A percentile compares a stretch with the other conserved stretches of the same genome.
These are phyloP conservation scores for Chrysochloris asiatica DNA, from an alignment of 2,113 vertebrate genomes.

Conservation along the genomic window DNA sequence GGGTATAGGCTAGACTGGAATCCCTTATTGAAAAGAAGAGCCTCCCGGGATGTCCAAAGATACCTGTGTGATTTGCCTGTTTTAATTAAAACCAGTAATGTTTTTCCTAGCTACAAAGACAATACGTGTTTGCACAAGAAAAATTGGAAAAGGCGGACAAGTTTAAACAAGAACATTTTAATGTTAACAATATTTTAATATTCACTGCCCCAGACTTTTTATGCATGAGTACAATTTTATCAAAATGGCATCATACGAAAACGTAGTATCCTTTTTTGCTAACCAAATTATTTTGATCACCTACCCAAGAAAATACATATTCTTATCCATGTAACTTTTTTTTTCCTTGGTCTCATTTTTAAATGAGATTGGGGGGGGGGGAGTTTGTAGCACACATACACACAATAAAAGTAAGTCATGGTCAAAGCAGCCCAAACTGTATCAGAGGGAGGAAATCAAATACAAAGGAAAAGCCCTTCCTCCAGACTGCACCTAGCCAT, in stretches of 20 bases:
- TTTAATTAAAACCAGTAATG: conserved; percentile 22
- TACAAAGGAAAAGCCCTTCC: background rate
- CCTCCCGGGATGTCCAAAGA: background rate
- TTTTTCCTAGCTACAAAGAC: conserved; percentile 14
- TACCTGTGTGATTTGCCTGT: background rate
- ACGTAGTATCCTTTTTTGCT: background rate
- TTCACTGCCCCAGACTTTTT: background rate
- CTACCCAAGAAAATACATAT: background rate
- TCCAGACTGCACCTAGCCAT: background rate
- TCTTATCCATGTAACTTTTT: background rate
- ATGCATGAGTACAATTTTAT: background rate
- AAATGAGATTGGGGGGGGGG: background rate
- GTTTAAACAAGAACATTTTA: background rate
- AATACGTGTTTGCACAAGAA: background rate
- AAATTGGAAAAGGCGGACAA: background rate
- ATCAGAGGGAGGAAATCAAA: background rate
- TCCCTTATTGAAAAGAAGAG: background rate
- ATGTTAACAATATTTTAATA: conserved; percentile 17
- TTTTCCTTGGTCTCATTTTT: conserved; percentile 28
- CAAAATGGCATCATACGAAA: background rate
- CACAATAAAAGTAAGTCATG: background rate
- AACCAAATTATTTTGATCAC: conserved; percentile 15
- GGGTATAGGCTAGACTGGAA: background rate
- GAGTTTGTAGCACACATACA: background rate
- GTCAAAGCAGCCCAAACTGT: background rate